Percentiles rank a stretch among this genome's conserved stretches.
Evolutionary conservation across 2,113 vertebrate genomes (phyloP).

Genomic region (Puffinus mauretanicus): DNA sequence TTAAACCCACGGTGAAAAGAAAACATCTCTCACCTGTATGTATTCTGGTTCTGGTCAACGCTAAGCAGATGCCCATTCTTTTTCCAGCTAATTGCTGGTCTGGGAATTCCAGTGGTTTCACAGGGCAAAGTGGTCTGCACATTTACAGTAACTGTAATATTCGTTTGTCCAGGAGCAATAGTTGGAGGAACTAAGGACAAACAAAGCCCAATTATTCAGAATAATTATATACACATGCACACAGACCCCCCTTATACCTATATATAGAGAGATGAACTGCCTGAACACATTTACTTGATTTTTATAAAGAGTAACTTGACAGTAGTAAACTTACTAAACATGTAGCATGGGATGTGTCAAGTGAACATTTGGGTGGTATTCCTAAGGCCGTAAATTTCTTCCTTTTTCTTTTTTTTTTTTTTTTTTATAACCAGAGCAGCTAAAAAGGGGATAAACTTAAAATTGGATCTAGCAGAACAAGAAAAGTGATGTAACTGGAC

Average conservation of each 20-base stretch:
- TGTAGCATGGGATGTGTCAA: not conserved
- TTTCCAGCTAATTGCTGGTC: slow-evolving; percentile 85
- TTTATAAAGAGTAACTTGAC: not conserved
- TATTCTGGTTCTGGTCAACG: slow-evolving; percentile 93
- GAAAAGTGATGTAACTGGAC: fast-evolving
- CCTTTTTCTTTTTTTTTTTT: no score
- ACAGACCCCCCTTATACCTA: not conserved
- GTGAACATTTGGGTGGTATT: not conserved
- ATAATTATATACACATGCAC: not conserved
- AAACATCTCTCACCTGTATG: slow-evolving; percentile 83
- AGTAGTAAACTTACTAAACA: not conserved
- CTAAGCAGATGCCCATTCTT: slow-evolving; percentile 84
- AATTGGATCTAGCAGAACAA: not conserved
- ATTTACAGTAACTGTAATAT: slow-evolving; percentile 89
- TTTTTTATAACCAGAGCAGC: not conserved
- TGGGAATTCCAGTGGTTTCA: slow-evolving; percentile 90
- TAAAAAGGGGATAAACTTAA: not conserved
- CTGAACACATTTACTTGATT: not conserved
- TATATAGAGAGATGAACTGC: not conserved
- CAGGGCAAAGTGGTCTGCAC: slow-evolving; percentile 90
- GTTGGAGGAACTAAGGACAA: slow-evolving; percentile 83
- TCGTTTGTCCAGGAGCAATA: slow-evolving; percentile 77
- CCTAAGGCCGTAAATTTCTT: not conserved
- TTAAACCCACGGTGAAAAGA: not conserved
- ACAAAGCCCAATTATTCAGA: not conserved